Evolutionary conservation across 2,888 invertebrate genomes (phyloP), one percentile per base, ranked within the genome.

Genomic region (Hanleya hanleyi): DNA sequence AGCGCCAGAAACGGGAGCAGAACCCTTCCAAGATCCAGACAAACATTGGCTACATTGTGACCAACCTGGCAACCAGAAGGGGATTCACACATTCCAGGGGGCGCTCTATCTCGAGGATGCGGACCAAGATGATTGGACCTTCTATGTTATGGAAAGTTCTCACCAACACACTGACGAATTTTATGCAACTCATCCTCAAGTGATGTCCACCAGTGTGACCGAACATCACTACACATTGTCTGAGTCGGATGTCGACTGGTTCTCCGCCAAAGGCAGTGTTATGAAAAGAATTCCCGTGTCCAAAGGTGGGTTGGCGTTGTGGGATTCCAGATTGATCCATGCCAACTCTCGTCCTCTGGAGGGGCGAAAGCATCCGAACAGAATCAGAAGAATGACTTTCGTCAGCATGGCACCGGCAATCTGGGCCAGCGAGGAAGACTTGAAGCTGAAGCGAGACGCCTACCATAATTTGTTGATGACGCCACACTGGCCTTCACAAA

Each of bases 291-390:
- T 88, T 15, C 76, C 86, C 0, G 84, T 84, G 12, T 84, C 86
- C 1, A 84, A 84, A 74, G 88, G 88, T 0, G 86, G 86, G 4
- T 81, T 88, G 77, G 80, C 86, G 12, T 72, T 88, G 12, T 88
- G 88, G 88, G 87, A 88, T 61, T 87, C 88, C 0, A 74, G 88
- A 50, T 77, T 83, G 7, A 78, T 87, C 5, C 88, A 88, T 68
- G 87, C 86, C 6, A 87, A 87, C 62, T 83, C 83, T 12, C 75
- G 80, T 9, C 87, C 87, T 6, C 32, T 75, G 5, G 50, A 75
- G 61, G 83, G 81, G 2, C 80, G 88, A 6, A 68, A 65, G 32
- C 41, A 76, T 26, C 47, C 69, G 4, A 71, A 69, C 35, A 70
- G 83, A 26, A 82, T 81, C 79, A 76, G 84, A 29, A 77, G 69